Conservation (phyloP, 2,113 vertebrate species). For the Bujurquina vittata region DNA sequence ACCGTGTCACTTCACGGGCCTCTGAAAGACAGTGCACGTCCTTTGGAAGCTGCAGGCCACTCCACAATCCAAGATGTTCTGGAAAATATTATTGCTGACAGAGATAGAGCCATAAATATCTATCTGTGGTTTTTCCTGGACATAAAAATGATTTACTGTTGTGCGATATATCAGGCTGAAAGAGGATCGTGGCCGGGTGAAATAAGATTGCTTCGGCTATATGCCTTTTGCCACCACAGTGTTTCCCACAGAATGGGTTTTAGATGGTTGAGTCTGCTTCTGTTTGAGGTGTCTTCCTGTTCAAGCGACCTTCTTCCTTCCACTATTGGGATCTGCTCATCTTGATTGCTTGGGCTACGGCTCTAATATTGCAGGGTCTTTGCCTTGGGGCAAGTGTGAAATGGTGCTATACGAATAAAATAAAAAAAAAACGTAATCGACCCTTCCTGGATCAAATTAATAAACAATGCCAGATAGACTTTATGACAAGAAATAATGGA, state of each 20-base stretch:
- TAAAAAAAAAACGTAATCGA: no score
- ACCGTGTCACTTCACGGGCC: neutral
- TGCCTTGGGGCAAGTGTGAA: no score
- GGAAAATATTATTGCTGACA: neutral
- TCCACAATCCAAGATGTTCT: neutral
- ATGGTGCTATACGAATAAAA: no score
- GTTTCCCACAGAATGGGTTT: neutral
- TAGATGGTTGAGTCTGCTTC: neutral
- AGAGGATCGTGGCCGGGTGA: neutral
- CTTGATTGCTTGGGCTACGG: no score
- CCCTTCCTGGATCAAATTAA: no score
- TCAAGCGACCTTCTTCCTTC: neutral
- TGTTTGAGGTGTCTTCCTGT: neutral
- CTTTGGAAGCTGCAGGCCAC: neutral
- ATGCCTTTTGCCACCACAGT: neutral
- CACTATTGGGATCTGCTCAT: neutral
- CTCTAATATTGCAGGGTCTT: no score
- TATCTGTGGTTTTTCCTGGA: neutral
- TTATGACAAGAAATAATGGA: no score
- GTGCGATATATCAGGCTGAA: neutral
- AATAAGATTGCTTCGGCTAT: neutral
- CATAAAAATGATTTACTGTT: neutral
- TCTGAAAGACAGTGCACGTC: no score
- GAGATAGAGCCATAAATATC: no score
- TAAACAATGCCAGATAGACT: no score